These are phyloP conservation scores for Solea senegalensis DNA, from an alignment of 2,113 vertebrate species.

Conservation along the genomic window DNA sequence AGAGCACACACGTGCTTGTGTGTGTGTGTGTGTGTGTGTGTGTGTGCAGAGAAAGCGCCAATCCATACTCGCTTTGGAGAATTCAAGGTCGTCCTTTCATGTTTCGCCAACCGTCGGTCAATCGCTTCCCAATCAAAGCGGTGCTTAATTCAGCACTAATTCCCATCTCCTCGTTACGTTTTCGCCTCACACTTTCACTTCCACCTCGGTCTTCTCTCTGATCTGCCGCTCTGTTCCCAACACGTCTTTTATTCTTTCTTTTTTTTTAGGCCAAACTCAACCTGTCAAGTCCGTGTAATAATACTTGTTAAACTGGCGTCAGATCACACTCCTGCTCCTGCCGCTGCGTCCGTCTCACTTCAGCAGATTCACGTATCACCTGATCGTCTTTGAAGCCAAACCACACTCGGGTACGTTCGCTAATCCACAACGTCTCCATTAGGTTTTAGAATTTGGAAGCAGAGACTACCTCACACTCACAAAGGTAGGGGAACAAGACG, in stretches of 20 bases:
- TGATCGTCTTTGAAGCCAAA: conserved; percentile 47
- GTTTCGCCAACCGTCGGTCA: conserved; percentile 80
- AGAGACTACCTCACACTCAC: too few species aligned
- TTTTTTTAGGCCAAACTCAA: conserved; percentile 43
- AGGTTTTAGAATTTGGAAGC: not conserved
- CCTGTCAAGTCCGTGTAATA: conserved; percentile 56
- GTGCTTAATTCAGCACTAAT: conserved; percentile 80
- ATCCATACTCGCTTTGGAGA: conserved; percentile 75
- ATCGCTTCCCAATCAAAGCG: conserved; percentile 81
- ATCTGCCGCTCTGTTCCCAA: conserved; percentile 64
- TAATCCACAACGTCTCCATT: conserved; percentile 43
- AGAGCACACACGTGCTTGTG: conserved; percentile 28
- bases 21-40: conserved; percentile 11
- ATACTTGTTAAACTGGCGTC: conserved; percentile 49
- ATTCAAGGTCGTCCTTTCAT: conserved; percentile 84
- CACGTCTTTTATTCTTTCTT: conserved; percentile 22
- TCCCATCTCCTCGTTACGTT: conserved; percentile 67
- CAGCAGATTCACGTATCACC: conserved; percentile 40
- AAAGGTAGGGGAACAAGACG: too few species aligned
- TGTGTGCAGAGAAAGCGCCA: conserved; percentile 54
- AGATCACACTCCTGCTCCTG: conserved; percentile 55
- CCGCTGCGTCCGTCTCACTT: conserved; percentile 51
- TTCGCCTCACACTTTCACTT: conserved; percentile 52
- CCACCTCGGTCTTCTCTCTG: conserved; percentile 48
- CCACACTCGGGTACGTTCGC: conserved; percentile 34